These are phyloP conservation scores for Eulithis prunata DNA, from an alignment of 2,888 invertebrate species.

Conservation along the genomic window DNA sequence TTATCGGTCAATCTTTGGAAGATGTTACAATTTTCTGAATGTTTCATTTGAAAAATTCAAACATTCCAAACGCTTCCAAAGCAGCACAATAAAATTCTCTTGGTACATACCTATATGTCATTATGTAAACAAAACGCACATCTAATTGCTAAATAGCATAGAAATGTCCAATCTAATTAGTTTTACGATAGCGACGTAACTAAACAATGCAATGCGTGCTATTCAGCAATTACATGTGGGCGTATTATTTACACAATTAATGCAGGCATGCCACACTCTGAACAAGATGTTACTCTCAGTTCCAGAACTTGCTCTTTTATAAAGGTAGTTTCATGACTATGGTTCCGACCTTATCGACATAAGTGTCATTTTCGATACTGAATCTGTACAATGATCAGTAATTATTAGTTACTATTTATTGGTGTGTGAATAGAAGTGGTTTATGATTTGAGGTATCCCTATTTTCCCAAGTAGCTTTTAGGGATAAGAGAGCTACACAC, in stretches of 20 bases:
- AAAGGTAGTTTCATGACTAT: background rate
- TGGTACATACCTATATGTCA: too few species aligned
- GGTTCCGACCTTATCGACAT: background rate
- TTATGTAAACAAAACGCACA: too few species aligned
- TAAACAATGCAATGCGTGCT: too few species aligned
- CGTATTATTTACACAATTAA: too few species aligned
- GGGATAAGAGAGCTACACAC: constrained; percentile 1
- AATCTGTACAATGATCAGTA: constrained; percentile 9
- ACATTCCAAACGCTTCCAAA: background rate
- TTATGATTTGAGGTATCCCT: constrained; percentile 1
- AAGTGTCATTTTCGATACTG: constrained; percentile 4
- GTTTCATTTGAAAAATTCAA: background rate
- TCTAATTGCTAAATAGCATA: too few species aligned
- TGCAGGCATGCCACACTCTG: too few species aligned
- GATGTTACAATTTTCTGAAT: background rate
- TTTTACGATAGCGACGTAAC: too few species aligned
- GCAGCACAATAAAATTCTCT: background rate
- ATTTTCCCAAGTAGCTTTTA: background rate
- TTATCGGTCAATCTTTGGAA: background rate
- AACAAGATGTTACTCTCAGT: too few species aligned
- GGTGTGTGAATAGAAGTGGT: constrained; percentile 10
- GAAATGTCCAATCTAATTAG: too few species aligned
- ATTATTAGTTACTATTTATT: constrained; percentile 20
- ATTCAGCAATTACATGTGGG: too few species aligned
- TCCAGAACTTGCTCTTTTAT: background rate